Evolutionary conservation across 2,113 vertebrate species (phyloP), one percentile per base, ranked within the genome.

Genomic region (human (Homo sapiens)): DNA sequence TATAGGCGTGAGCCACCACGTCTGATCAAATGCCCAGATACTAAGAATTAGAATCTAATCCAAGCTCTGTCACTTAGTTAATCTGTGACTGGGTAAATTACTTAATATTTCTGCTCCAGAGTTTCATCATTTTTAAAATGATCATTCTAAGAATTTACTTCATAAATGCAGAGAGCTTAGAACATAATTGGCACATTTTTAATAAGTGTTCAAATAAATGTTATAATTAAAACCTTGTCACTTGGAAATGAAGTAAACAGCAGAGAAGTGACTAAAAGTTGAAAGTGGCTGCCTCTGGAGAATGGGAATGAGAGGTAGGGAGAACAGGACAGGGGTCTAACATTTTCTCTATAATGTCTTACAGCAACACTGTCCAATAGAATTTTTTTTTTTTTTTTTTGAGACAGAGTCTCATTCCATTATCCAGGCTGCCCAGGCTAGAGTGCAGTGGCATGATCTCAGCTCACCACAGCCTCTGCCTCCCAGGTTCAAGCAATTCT

Each of bases 191-290:
- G 30, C 43, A 95, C 7, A n/a, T 13, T 64, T 64, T 64, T 32
- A 85, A 0, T 52, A 79, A 79, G 23, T 82, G n/a, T 32, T 84
- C 48, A 76, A 73, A 90, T 70, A 80, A 80, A 92, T 50, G 11
- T 9, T 27, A 16, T 27, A 72, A 76, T 72, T 83, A 90, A 82
- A 55, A 64, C 68, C 50, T 48, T 73, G 50, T 59, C 61, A 45
- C 23, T 80, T 90, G 79, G 64, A 93, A 94, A 94, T 90, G 38
- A 91, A 89, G 55, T 66, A 79, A 91, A 75, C 35, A 79, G 43
- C 45, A 83, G 38, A 86, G 27, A 94, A 95, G 61, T 90, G 12
- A 86, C 66, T 57, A 80, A 68, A 96, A 95, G n/a, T 75, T 88
- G 59, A 70, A 66, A 91, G 18, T 20, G 40, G 57, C 12, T 73